Conservation (phyloP, 2,888 invertebrate genomes). For the Dione vanillae region DNA sequence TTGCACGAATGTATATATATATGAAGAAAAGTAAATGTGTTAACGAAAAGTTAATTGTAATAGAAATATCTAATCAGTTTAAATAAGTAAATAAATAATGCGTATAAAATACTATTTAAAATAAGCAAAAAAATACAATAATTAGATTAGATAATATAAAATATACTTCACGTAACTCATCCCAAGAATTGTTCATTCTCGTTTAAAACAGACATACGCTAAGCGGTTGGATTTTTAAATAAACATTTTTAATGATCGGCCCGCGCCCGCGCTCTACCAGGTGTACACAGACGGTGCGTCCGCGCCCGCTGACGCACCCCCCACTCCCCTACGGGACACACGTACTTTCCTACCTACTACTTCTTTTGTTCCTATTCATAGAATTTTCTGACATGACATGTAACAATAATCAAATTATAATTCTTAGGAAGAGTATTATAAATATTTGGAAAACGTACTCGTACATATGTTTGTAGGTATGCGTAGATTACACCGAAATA, state of each 20-base stretch:
- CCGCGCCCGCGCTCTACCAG: constrained; percentile 75
- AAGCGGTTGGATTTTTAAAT: constrained; percentile 85
- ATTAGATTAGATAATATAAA: constrained; percentile 5
- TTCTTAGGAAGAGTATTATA: constrained; percentile 49
- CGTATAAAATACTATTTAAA: background rate
- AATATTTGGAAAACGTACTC: constrained; percentile 36
- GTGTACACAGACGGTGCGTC: constrained; percentile 79
- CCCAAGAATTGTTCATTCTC: constrained; percentile 50
- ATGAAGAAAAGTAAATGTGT: no score
- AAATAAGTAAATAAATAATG: no score
- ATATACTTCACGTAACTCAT: background rate
- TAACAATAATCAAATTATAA: constrained; percentile 74
- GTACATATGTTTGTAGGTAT: background rate
- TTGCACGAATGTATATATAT: constrained; percentile 62
- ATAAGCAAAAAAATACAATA: background rate
- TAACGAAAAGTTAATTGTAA: no score
- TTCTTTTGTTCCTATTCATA: constrained; percentile 77
- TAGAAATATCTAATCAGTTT: background rate
- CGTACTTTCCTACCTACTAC: constrained; percentile 57
- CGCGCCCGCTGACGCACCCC: constrained; percentile 54
- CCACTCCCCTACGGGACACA: constrained; percentile 47
- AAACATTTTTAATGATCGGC: constrained; percentile 84
- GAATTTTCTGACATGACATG: constrained; percentile 56
- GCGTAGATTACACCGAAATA: background rate
- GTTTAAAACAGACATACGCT: constrained; percentile 59